Conservation (phyloP, 2,113 vertebrate genomes). For the Macaca nemestrina region DNA sequence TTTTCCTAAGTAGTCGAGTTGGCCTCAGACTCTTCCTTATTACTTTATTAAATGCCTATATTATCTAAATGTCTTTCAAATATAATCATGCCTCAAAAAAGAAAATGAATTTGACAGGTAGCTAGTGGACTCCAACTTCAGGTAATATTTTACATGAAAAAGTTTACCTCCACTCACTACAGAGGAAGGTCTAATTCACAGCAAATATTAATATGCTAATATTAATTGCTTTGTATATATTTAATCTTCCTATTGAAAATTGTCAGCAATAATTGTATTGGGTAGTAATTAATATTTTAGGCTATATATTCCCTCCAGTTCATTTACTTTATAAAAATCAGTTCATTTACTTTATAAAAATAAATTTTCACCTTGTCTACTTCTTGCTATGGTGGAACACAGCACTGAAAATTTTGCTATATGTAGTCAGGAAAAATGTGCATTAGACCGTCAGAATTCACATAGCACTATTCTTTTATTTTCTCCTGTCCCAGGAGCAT, state of each 20-base stretch:
- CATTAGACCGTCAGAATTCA: background rate
- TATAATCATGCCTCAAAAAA: background rate
- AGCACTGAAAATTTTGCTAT: background rate
- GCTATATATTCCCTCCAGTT: background rate
- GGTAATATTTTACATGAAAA: conserved; percentile 7
- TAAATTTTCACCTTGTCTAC: background rate
- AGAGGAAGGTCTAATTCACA: background rate
- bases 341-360: background rate
- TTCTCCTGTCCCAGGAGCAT: rapidly evolving
- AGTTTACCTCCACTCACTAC: background rate
- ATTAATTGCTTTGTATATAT: background rate
- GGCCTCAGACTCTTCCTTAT: background rate
- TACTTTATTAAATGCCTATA: background rate
- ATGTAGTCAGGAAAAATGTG: background rate
- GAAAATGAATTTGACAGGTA: background rate
- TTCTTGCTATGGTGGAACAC: conserved; percentile 1
- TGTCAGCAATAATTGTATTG: background rate
- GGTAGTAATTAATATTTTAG: background rate
- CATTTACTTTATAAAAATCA: background rate
- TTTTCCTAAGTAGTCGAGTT: background rate
- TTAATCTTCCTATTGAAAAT: background rate
- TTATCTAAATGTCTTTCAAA: background rate
- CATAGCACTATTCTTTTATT: background rate
- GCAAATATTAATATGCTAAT: background rate
- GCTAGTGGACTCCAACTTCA: background rate